Percentiles rank a stretch among this genome's conserved stretches.
These are phyloP conservation scores for Ptyas mucosa DNA, from an alignment of 2,113 vertebrate genomes.

Conservation along the genomic window DNA sequence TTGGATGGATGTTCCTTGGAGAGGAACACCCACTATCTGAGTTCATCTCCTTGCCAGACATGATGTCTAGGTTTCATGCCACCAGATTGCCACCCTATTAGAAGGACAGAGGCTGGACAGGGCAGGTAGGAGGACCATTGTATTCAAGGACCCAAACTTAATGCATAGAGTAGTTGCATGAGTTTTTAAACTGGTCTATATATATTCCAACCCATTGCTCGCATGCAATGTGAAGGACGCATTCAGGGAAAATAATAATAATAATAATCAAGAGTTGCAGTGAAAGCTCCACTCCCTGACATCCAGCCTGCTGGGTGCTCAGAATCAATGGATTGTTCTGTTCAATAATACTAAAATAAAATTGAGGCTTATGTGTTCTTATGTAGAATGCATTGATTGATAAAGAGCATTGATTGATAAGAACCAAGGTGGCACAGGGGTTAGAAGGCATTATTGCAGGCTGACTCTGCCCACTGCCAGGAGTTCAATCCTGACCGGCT, in stretches of 20 bases:
- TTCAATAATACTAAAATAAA: neutral
- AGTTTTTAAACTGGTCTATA: neutral
- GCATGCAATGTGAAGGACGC: neutral
- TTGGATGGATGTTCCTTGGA: neutral
- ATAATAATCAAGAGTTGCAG: neutral
- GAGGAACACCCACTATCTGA: neutral
- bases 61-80: neutral
- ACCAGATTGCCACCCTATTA: neutral
- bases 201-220: neutral
- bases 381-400: neutral
- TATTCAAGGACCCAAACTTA: neutral
- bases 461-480: no score
- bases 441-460: no score
- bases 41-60: neutral
- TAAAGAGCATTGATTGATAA: no score
- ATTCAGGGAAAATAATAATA: neutral
- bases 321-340: neutral
- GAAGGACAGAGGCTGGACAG: neutral
- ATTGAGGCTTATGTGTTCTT: constrained; percentile 24
- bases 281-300: neutral
- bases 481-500: no score
- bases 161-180: neutral
- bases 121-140: neutral
- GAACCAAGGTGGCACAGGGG: fast-evolving
- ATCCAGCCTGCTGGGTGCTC: neutral